A percentile compares a stretch with the other conserved stretches of the same genome.
Conservation (phyloP, 2,888 invertebrate genomes). For the Netelia inedita region DNA sequence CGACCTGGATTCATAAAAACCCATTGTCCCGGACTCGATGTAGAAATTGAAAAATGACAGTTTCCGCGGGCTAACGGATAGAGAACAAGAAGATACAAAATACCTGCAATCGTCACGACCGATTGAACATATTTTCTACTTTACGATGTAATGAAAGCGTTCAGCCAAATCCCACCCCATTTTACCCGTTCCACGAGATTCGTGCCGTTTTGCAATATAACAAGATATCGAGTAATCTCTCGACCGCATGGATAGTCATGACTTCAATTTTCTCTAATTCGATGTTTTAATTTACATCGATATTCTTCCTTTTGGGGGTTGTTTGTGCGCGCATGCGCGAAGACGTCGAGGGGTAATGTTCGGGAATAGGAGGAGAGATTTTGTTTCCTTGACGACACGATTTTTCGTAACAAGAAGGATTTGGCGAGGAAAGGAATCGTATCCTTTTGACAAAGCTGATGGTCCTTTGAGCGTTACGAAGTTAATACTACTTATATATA, state of each 20-base stretch:
- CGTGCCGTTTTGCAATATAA: conserved; percentile 19
- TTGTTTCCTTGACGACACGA: not conserved
- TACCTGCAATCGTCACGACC: no score
- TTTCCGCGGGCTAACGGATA: no score
- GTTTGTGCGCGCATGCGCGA: not conserved
- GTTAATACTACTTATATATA: no score
- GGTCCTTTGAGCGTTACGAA: no score
- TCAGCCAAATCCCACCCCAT: not conserved
- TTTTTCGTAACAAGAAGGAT: not conserved
- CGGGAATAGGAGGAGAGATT: not conserved
- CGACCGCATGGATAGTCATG: conserved; percentile 34
- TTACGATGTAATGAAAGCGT: not conserved
- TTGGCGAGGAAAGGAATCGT: no score
- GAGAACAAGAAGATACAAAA: no score
- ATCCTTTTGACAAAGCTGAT: no score
- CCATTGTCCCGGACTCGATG: not conserved
- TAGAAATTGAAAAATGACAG: not conserved
- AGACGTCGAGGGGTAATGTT: not conserved
- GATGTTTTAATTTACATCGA: not conserved
- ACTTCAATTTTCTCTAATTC: conserved; percentile 29
- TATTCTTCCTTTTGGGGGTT: not conserved
- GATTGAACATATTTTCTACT: no score
- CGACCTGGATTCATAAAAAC: not conserved
- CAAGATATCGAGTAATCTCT: conserved; percentile 36
- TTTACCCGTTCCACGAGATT: not conserved